phyloP scores from a whole-genome alignment of 1,140 invertebrate species.

The Achroia grisella region DNA sequence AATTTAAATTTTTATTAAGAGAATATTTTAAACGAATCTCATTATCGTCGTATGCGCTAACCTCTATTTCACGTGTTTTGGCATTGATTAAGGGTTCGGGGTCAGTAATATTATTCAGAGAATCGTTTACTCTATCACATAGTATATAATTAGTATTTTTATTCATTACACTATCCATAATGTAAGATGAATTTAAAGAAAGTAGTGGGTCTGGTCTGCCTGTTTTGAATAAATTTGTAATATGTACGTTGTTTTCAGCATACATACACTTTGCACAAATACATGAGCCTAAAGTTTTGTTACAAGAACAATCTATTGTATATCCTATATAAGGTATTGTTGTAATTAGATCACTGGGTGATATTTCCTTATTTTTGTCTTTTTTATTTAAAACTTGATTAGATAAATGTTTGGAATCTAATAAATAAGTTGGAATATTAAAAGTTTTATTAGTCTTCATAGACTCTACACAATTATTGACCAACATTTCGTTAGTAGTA shows the following conservation, averaged over 20 bases:
- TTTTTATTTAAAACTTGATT: no score
- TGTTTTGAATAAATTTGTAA: slow-evolving; percentile 30
- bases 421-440: neutral
- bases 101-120: neutral
- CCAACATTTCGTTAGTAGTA: slow-evolving; percentile 10
- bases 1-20: slow-evolving; percentile 9
- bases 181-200: slow-evolving; percentile 29
- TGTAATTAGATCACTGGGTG: neutral
- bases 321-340: slow-evolving; percentile 36
- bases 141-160: neutral
- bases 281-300: slow-evolving; percentile 36
- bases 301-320: slow-evolving; percentile 47
- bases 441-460: neutral
- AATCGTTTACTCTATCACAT: neutral
- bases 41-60: slow-evolving; percentile 16
- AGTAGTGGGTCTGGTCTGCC: slow-evolving; percentile 13
- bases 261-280: slow-evolving; percentile 36
- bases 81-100: no score
- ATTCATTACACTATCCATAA: slow-evolving; percentile 21
- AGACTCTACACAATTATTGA: slow-evolving; percentile 6
- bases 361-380: neutral
- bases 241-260: slow-evolving; percentile 23
- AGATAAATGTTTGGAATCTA: neutral
- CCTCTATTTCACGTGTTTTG: slow-evolving; percentile 12
- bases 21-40: slow-evolving; percentile 35